Conservation (phyloP, 2,888 invertebrate genomes). For the Euphydryas editha region DNA sequence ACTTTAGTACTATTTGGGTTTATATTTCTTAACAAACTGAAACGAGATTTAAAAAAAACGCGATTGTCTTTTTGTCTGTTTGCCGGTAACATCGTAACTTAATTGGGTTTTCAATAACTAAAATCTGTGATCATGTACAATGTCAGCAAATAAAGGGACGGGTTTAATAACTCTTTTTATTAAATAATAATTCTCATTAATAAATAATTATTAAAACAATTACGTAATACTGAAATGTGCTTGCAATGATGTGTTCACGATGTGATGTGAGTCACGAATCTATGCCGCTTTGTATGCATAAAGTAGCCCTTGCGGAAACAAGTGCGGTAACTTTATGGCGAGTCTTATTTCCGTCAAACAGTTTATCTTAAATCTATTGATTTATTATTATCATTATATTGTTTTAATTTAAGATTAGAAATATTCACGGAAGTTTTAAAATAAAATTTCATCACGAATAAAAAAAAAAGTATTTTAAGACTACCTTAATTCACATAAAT, state of each 20-base stretch:
- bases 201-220: constrained; percentile 12
- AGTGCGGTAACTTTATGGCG: constrained; percentile 19
- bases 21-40: too few relatives aligned
- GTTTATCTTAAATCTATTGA: constrained; percentile 6
- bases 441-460: too few relatives aligned
- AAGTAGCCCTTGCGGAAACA: constrained; percentile 25
- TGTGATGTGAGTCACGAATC: constrained; percentile 27
- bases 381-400: too few relatives aligned
- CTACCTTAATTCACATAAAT: too few relatives aligned
- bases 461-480: too few relatives aligned
- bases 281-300: constrained; percentile 34
- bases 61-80: too few relatives aligned
- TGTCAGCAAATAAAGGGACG: neutral
- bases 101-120: too few relatives aligned
- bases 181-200: neutral
- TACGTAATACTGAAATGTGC: constrained; percentile 15
- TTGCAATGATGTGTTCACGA: constrained; percentile 25
- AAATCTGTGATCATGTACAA: too few relatives aligned
- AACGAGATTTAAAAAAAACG: too few relatives aligned
- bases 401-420: neutral
- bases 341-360: constrained; percentile 28
- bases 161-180: neutral
- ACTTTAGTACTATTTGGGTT: too few relatives aligned
- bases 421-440: neutral
- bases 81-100: too few relatives aligned